Evolutionary conservation across 2,113 vertebrate genomes (phyloP).

Genomic region (Epinephelus moara): DNA sequence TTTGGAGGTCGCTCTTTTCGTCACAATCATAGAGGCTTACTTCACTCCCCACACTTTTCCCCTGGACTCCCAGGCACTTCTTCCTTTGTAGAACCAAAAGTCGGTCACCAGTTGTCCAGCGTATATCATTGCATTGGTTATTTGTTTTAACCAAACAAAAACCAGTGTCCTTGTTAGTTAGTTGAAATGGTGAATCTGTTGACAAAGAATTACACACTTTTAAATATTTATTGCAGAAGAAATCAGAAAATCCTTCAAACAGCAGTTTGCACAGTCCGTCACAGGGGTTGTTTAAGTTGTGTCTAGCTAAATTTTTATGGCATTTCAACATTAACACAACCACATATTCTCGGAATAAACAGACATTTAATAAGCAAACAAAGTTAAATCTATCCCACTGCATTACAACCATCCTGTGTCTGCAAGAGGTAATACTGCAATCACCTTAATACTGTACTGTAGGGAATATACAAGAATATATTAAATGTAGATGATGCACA

Average conservation of each 20-base stretch:
- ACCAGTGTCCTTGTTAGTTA: conserved; percentile 33
- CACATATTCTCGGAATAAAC: background rate
- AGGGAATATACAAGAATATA: background rate
- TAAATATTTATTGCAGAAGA: background rate
- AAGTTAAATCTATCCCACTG: background rate
- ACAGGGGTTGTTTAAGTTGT: background rate
- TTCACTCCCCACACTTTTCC: conserved; percentile 84
- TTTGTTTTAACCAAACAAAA: conserved; percentile 32
- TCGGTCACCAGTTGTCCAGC: conserved; percentile 88
- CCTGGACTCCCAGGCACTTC: conserved; percentile 88
- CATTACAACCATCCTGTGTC: no score
- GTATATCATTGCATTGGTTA: conserved; percentile 52
- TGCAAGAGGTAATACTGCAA: background rate
- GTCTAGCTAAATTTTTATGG: background rate
- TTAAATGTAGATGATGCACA: no score
- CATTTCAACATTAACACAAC: background rate
- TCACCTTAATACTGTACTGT: background rate
- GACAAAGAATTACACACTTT: background rate
- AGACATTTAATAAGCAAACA: background rate
- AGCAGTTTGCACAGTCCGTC: background rate
- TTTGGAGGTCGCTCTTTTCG: conserved; percentile 85
- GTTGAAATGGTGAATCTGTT: conserved; percentile 57
- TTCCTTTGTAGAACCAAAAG: conserved; percentile 81
- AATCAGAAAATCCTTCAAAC: background rate
- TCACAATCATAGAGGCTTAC: conserved; percentile 87